These are phyloP conservation scores for Amazona vittata DNA, from an alignment of 2,113 vertebrate genomes.

Conservation along the genomic window DNA sequence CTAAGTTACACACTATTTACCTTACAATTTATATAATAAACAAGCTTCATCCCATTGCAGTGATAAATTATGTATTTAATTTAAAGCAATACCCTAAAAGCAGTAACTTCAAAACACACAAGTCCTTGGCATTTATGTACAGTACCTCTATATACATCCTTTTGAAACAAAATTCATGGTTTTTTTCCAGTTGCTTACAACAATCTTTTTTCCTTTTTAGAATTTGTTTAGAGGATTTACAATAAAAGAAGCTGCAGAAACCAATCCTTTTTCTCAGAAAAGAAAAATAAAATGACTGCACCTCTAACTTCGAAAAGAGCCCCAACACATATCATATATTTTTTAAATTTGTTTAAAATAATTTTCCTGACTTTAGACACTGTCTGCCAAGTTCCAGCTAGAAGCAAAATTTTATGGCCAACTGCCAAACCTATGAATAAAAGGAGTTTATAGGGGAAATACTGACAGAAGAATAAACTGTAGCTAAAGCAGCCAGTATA, in stretches of 20 bases:
- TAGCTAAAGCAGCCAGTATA: neutral
- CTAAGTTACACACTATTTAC: neutral
- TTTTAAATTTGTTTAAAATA: conserved; percentile 56
- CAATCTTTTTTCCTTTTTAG: neutral
- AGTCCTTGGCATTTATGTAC: neutral
- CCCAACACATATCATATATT: neutral
- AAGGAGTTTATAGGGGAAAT: conserved; percentile 52
- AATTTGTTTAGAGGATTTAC: neutral
- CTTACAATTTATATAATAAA: neutral
- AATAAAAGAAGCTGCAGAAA: neutral
- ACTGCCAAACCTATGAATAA: conserved; percentile 16
- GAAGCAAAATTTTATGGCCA: conserved; percentile 34
- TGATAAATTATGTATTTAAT: neutral
- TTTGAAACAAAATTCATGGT: neutral
- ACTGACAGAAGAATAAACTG: conserved; percentile 32
- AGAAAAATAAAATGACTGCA: neutral
- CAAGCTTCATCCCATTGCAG: neutral
- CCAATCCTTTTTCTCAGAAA: neutral
- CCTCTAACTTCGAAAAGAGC: conserved; percentile 19
- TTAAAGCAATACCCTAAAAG: neutral
- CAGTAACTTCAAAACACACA: neutral
- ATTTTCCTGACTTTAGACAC: conserved; percentile 52
- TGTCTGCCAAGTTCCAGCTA: conserved; percentile 47
- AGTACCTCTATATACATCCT: neutral
- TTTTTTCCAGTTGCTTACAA: neutral